Percentiles rank a stretch among this genome's conserved stretches.
These are phyloP conservation scores for Rhynchopsitta pachyrhyncha DNA, from an alignment of 2,113 vertebrate species.

Conservation along the genomic window DNA sequence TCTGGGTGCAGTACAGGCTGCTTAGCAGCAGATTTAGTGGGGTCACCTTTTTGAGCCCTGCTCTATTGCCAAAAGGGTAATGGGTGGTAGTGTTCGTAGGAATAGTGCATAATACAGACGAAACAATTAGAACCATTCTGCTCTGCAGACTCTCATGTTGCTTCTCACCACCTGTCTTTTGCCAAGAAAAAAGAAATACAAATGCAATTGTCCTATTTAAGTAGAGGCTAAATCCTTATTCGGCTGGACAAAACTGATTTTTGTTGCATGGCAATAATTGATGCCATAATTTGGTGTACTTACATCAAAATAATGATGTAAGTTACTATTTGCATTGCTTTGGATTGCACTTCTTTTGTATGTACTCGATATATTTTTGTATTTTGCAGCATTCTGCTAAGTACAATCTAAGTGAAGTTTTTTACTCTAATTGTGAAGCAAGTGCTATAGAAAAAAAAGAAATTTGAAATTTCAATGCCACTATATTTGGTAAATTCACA, in stretches of 20 bases:
- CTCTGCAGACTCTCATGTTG: background rate
- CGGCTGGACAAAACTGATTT: background rate
- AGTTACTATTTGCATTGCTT: background rate
- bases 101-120: background rate
- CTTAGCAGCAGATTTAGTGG: background rate
- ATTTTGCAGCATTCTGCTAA: conserved; percentile 6
- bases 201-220: background rate
- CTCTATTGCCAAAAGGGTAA: background rate
- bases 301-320: background rate
- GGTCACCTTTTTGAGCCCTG: background rate
- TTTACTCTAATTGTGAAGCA: conserved; percentile 25
- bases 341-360: background rate
- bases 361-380: background rate
- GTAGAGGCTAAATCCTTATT: background rate
- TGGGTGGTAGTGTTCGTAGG: background rate
- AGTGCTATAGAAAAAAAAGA: background rate
- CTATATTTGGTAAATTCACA: conserved; percentile 4
- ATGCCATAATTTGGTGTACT: background rate
- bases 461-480: conserved; percentile 32
- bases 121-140: background rate
- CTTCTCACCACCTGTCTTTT: background rate
- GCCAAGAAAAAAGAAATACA: background rate
- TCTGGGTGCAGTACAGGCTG: background rate
- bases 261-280: background rate
- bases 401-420: background rate